Percentiles rank a stretch among this genome's conserved stretches.
phyloP scores from a whole-genome alignment of 2,797 vertebrate species.

The Apogon hyalosoma region DNA sequence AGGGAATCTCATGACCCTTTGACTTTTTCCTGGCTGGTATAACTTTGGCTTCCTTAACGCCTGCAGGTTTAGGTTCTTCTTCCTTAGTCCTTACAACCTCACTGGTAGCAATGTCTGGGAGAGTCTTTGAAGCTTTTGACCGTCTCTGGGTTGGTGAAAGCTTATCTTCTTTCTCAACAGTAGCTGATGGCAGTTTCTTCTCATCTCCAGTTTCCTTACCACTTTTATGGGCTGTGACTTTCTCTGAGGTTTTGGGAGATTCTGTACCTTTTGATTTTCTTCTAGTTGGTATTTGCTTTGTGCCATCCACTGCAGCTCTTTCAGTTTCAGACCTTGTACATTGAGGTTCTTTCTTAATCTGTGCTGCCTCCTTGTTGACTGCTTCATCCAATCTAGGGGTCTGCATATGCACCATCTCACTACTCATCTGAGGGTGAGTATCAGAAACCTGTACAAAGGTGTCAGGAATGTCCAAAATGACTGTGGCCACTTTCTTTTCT shows the following conservation, averaged over 20 bases:
- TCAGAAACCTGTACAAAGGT: too few relatives aligned
- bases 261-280: slow-evolving; percentile 21
- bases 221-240: not conserved
- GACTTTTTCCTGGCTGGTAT: slow-evolving; percentile 26
- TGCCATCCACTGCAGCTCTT: not conserved
- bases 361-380: not conserved
- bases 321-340: not conserved
- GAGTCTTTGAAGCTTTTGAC: not conserved
- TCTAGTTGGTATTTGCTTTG: not conserved
- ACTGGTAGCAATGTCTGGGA: not conserved
- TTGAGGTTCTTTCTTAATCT: slow-evolving; percentile 1
- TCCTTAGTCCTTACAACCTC: not conserved
- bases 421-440: too few relatives aligned
- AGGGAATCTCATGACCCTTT: slow-evolving; percentile 19
- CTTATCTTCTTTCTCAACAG: not conserved
- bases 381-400: too few relatives aligned
- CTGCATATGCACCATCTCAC: too few relatives aligned
- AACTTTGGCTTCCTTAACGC: slow-evolving; percentile 17
- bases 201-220: not conserved
- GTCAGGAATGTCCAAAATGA: too few relatives aligned
- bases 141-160: slow-evolving; percentile 34
- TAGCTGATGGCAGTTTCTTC: not conserved
- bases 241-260: not conserved
- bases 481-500: too few relatives aligned
- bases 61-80: slow-evolving; percentile 1